phyloP scores from a whole-genome alignment of 2,113 vertebrate species.

The Corythornis vintsioides region DNA sequence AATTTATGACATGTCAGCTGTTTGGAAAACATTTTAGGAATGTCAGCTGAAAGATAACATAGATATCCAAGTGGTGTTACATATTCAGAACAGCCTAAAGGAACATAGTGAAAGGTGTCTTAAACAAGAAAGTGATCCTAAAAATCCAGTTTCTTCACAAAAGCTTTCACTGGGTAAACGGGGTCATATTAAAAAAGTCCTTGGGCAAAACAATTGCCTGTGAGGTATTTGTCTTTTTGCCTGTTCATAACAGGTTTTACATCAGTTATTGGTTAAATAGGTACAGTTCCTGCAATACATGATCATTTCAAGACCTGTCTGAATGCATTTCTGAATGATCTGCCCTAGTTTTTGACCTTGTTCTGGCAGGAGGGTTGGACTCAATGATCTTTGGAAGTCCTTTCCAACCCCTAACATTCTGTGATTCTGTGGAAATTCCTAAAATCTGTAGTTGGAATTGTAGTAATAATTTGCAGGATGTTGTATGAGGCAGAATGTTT shows the following conservation, averaged over 20 bases:
- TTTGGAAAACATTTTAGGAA: conserved; percentile 51
- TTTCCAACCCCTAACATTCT: no score
- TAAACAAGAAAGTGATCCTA: not conserved
- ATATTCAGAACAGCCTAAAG: conserved; percentile 46
- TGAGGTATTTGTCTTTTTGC: not conserved
- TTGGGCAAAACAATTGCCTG: not conserved
- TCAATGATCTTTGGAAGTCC: no score
- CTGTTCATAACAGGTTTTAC: not conserved
- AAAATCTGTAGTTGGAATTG: not conserved
- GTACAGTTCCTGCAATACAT: not conserved
- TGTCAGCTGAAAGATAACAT: conserved; percentile 38
- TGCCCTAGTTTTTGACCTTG: no score
- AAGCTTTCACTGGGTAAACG: conserved; percentile 26
- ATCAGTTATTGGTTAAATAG: not conserved
- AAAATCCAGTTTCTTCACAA: not conserved
- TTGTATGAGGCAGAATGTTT: not conserved
- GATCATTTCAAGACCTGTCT: not conserved
- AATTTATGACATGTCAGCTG: conserved; percentile 53
- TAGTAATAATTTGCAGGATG: not conserved
- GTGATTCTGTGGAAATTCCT: not conserved
- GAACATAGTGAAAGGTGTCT: not conserved
- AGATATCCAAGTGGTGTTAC: conserved; percentile 32
- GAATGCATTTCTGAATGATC: no score
- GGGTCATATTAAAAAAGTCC: not conserved
- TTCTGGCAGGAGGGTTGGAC: no score